Base-by-base conservation (phyloP, 2,113 vertebrate species). In the Noctilio leporinus region DNA sequence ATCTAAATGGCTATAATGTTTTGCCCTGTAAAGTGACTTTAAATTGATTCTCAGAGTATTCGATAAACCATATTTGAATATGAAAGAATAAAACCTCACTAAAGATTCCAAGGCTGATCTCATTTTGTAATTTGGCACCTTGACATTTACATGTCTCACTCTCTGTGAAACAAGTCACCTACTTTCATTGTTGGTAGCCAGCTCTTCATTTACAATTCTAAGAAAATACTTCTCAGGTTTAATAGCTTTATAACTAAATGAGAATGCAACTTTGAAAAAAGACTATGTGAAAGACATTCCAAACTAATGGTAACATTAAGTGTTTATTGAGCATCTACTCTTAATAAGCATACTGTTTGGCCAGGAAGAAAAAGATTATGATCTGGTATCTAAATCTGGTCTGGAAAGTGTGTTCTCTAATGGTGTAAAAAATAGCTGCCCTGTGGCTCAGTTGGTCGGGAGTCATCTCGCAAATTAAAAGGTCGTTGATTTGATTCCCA, bases 11-110 rank as follows among this genome's bases (percentile, higher is more conserved):
- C 40, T 57, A 53, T 90, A 81, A 47, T 80, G 69, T 85, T 95
- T 95, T 92, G 77, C 67, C 53, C 53, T 88, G 9, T 67, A 75
- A 92, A 62, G 49, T 87, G 59, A 90, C 81, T 94, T 96, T 89
- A 95, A 93, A 86, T 87, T 95, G 92, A 89, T 81, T 92, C 76
- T 85, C 53, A 76, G 88, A 92, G 85, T 96, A 77, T 92, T 95
- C 38, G 86, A 35, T 59, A 94, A 78, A 49, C 35, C n/a, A 55
- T 90, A 93, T 85, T 95, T 82, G 94, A 95, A 73, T 94, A 55
- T 47, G 57, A 95, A 94, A 82, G 73, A 76, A 81, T 51, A 86
- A 93, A 93, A 83, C 67, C 24, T 95, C 83, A 94, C 45, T 86
- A 89, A 80, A 78, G 59, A 95, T 55, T 91, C 85, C 70, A 90